Evolutionary conservation across 2,888 invertebrate species (phyloP), one percentile per base, ranked within the genome.

Genomic region (Panzeria rudis): DNA sequence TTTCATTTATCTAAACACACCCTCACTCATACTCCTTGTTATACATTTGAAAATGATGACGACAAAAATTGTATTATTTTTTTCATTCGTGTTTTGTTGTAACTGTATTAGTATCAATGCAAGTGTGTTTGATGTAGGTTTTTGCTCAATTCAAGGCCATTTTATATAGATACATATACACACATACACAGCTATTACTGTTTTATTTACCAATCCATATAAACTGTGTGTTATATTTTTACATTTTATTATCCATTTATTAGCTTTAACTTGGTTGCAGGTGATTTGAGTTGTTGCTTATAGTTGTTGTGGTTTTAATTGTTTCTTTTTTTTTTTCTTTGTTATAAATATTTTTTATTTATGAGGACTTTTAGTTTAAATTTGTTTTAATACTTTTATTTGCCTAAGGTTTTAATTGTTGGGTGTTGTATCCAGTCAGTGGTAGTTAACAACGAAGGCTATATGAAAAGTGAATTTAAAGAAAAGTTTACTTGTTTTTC

Each of bases 131-230:
- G 17, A 9, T 59, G 15, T 47, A 23, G 20, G 25, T 25, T 41
- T 54, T 7, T 59, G 3, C 44, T 44, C 4, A 23, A 15, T 56
- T 87, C 38, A 90, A 69, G 15, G 90, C 89, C 3, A 52, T 52
- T 59, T 32, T 20, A 38, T n/a, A 41, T 11, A 20, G 32, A 17
- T 9, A 54, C 23, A 35, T 44, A 25, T n/a, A 75, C 44, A 66
- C 41, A 59, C 15, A 38, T 23, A 47, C n/a, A 38, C 47, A 66
- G 13, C 17, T 25, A 8, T 25, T n/a, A 29, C 41, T 7, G 44
- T 38, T 32, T 56, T 56, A 44, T 76, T 20, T 50, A 15, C 9
- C 17, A 44, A 23, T 3, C 2, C 50, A 59, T 5, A 38, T 8
- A 7, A 23, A 52, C 25, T 20, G 0, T 7, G 7, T 38, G 23